phyloP scores from a whole-genome alignment of 2,888 invertebrate genomes.

The Drosophila meridiana region DNA sequence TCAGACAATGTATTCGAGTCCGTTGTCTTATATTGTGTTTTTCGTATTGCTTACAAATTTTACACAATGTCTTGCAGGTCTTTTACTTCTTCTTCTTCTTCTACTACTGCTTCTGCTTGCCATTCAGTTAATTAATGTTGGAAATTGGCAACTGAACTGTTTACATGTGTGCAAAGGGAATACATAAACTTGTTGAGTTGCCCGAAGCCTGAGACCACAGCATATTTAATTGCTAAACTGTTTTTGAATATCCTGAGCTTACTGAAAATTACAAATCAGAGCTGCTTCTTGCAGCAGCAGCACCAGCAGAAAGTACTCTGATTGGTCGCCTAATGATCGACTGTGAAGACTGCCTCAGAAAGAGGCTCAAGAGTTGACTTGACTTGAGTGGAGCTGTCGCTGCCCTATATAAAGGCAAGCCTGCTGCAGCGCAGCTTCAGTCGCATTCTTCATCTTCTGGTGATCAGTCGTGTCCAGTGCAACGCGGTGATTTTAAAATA shows the following conservation, averaged over 20 bases:
- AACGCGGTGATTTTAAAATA: too few species aligned
- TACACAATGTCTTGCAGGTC: constrained; percentile 23
- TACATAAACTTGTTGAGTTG: neutral
- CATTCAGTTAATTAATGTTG: constrained; percentile 47
- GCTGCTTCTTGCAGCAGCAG: too few species aligned
- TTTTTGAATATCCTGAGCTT: neutral
- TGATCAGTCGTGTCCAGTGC: too few species aligned
- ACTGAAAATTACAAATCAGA: too few species aligned
- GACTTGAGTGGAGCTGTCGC: too few species aligned
- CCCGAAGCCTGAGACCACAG: constrained; percentile 17
- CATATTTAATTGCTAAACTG: constrained; percentile 10
- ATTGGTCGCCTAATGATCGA: too few species aligned
- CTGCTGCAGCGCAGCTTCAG: too few species aligned
- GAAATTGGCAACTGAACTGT: constrained; percentile 27
- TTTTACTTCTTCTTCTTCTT: neutral
- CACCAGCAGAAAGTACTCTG: too few species aligned
- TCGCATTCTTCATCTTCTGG: too few species aligned
- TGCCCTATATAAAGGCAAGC: too few species aligned
- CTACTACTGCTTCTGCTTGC: constrained; percentile 1
- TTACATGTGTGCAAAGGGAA: constrained; percentile 3
- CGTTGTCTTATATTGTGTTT: constrained; percentile 26
- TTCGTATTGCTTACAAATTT: constrained; percentile 44
- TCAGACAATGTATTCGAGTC: neutral
- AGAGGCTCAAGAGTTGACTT: too few species aligned
- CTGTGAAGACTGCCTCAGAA: too few species aligned